A percentile compares a stretch with the other conserved stretches of the same genome.
These are phyloP conservation scores for Sarcophaga variegata DNA, from an alignment of 2,888 invertebrate genomes.

Conservation along the genomic window DNA sequence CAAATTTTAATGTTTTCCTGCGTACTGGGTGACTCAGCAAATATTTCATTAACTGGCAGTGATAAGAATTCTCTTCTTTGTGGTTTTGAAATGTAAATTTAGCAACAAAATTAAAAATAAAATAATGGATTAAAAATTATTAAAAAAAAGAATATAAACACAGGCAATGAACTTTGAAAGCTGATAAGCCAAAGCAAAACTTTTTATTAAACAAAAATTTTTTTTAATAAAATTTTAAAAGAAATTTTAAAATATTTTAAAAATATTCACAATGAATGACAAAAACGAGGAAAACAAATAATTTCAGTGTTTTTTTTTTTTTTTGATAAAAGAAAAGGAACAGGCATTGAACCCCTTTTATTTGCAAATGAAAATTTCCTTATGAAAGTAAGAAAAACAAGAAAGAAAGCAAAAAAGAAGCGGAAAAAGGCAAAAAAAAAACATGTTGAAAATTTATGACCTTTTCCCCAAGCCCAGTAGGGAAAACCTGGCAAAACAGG, in stretches of 20 bases:
- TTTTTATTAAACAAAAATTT: no score
- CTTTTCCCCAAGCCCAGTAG: slow-evolving; percentile 25
- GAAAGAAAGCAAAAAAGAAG: background rate
- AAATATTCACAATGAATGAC: no score
- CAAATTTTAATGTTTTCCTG: no score
- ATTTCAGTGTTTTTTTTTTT: background rate
- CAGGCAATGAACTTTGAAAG: no score
- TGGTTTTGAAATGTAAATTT: background rate
- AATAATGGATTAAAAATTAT: background rate
- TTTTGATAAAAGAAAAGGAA: no score
- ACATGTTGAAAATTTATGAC: slow-evolving; percentile 35
- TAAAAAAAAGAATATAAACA: background rate
- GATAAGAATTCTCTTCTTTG: background rate
- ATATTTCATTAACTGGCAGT: background rate
- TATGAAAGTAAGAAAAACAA: background rate
- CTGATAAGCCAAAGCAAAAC: no score
- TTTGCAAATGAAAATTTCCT: background rate
- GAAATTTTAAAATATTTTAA: no score
- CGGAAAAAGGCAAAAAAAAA: slow-evolving; percentile 4
- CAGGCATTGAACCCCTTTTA: background rate
- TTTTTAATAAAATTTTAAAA: no score
- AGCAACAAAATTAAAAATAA: background rate
- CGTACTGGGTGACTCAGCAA: background rate
- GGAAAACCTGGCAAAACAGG: slow-evolving; percentile 10
- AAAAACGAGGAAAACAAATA: no score